These are phyloP conservation scores for Pollenia angustigena DNA, from an alignment of 2,888 invertebrate species.

Conservation along the genomic window DNA sequence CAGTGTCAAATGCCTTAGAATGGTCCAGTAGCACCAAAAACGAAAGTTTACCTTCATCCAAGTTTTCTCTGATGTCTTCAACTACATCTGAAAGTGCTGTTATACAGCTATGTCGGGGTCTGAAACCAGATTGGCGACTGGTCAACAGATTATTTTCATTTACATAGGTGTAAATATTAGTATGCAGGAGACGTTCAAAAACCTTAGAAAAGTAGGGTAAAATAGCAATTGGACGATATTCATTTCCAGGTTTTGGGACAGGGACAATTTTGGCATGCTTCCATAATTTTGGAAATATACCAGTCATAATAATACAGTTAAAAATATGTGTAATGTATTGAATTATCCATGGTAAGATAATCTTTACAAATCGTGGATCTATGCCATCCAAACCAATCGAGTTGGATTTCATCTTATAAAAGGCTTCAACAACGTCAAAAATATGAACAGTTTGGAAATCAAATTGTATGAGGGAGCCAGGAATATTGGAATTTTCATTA, in stretches of 20 bases:
- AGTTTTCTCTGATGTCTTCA: neutral
- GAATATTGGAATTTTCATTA: too few species aligned
- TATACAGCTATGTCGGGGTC: neutral
- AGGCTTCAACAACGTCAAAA: too few species aligned
- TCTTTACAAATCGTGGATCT: too few species aligned
- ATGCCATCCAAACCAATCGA: too few species aligned
- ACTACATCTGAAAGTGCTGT: neutral
- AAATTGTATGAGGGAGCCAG: too few species aligned
- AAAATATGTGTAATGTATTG: too few species aligned
- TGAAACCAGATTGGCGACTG: neutral
- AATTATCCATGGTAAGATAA: too few species aligned
- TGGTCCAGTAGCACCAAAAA: constrained; percentile 1
- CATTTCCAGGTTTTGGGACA: too few species aligned
- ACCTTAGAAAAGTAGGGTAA: neutral
- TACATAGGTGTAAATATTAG: neutral
- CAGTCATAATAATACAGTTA: too few species aligned
- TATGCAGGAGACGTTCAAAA: neutral
- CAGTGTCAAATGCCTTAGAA: neutral
- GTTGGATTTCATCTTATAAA: too few species aligned
- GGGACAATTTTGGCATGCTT: neutral
- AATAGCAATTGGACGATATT: neutral
- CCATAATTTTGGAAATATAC: neutral
- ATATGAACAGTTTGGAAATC: too few species aligned
- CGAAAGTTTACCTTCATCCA: neutral
- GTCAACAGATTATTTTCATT: neutral